Base-by-base conservation (phyloP, 2,113 vertebrate genomes). In the Setophaga coronata region DNA sequence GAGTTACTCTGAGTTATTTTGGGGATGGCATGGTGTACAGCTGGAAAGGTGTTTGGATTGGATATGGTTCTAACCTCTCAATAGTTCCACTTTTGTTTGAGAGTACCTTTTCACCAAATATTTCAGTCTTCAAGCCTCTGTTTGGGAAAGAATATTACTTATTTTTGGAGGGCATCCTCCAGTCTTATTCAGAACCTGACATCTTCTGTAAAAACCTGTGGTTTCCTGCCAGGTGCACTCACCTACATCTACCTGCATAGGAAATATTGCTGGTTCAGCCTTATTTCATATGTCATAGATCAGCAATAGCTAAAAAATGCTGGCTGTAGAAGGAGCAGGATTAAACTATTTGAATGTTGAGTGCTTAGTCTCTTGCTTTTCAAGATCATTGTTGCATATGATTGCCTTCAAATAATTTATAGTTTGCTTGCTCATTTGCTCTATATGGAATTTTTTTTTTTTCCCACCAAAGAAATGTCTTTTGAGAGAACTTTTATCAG, bases 351-450 rank as follows among this genome's bases (percentile, higher is more conserved):
- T 95, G 31, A 77, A 83, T 78, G 87, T 80, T 91, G 38, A 91
- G 38, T 43, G 28, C 89, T 96, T 71, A 81, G 87, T 89, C 51
- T 19, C 65, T 94, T 94, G n/a, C 13, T 87, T 97, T 65, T 94
- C 89, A 93, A 95, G 96, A 89, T 95, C 81, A 72, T 88, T 69
- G 57, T 61, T 60, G 74, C 85, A 83, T 93, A 53, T 1, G 16
- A 92, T 96, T 95, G 95, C 48, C 34, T 96, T 92, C 79, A 93
- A 74, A 89, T 95, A 90, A 74, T 95, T 97, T 90, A 47, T 67
- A 86, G 40, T 79, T 82, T 93, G 92, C 79, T 97, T 80, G 38
- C 47, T 95, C 67, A 65, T 95, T 93, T 82, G 17, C 31, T 80
- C 5, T 56, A 13, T 85, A 3, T 74, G 34, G 48, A 73, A 13